Conservation (phyloP, 2,797 vertebrate genomes). For the Sorex maritimensis region DNA sequence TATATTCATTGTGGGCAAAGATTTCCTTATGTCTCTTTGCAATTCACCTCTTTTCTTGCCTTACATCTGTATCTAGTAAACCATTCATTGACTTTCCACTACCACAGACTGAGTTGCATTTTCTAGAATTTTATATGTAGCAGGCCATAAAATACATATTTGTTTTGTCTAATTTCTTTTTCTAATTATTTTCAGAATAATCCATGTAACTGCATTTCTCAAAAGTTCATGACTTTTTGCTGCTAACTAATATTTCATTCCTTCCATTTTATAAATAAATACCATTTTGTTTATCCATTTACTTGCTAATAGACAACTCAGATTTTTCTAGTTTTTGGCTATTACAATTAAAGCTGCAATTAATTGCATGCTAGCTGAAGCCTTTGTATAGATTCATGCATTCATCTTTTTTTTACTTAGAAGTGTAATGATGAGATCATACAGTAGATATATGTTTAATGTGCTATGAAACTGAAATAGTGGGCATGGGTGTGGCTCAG, state of each 20-base stretch:
- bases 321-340: background rate
- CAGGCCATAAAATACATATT: background rate
- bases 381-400: constrained; percentile 11
- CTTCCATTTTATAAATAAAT: constrained; percentile 39
- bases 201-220: background rate
- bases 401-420: constrained; percentile 46
- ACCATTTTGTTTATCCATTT: constrained; percentile 31
- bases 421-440: background rate
- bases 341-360: background rate
- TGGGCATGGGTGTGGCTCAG: background rate
- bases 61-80: constrained; percentile 9
- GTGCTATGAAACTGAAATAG: constrained; percentile 17
- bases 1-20: background rate
- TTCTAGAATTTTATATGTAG: constrained; percentile 40
- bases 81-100: background rate
- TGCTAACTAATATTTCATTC: constrained; percentile 41
- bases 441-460: background rate
- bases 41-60: background rate
- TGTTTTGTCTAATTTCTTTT: constrained; percentile 10
- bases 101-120: constrained; percentile 36
- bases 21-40: background rate
- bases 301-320: background rate
- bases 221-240: constrained; percentile 60
- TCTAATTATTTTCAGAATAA: constrained; percentile 43
- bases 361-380: background rate